Conservation (phyloP, 2,113 vertebrate species). For the Brachyhypopomus gauderio region DNA sequence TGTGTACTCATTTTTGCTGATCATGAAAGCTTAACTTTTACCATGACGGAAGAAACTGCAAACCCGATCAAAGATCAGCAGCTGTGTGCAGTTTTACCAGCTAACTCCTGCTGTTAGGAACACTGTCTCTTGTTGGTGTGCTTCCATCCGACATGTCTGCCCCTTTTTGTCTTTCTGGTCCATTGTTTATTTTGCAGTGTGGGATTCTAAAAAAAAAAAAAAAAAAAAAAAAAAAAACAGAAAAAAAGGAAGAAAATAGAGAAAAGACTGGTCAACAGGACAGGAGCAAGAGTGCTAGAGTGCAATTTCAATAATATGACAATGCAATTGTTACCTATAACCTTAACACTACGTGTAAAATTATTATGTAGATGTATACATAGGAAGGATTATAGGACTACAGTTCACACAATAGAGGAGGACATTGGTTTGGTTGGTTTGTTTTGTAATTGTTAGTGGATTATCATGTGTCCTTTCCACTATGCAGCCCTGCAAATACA, state of each 20-base stretch:
- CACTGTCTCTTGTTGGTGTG: conserved; percentile 46
- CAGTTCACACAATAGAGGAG: conserved; percentile 23
- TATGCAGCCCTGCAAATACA: conserved; percentile 55
- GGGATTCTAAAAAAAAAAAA: conserved; percentile 27
- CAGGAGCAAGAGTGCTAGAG: conserved; percentile 4
- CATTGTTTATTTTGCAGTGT: conserved; percentile 40
- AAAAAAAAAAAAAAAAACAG: no score
- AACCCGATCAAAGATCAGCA: conserved; percentile 16
- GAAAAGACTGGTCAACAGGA: no score
- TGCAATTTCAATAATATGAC: conserved; percentile 48
- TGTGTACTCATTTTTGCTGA: neutral
- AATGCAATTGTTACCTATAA: conserved; percentile 55
- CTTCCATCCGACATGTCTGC: conserved; percentile 46
- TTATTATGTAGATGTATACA: conserved; percentile 45
- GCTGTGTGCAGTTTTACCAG: conserved; percentile 11
- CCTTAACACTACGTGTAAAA: conserved; percentile 47
- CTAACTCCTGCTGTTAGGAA: conserved; percentile 32
- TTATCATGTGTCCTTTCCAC: conserved; percentile 35
- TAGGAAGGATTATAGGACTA: conserved; percentile 50
- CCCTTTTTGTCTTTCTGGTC: conserved; percentile 26
- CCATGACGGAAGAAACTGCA: conserved; percentile 1
- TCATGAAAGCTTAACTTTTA: conserved; percentile 1
- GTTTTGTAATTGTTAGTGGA: conserved; percentile 31
- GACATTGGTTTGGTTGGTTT: conserved; percentile 1
- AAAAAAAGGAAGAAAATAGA: no score